Conservation (phyloP, 1,140 invertebrate species). For the Mactra quadrangularis region DNA sequence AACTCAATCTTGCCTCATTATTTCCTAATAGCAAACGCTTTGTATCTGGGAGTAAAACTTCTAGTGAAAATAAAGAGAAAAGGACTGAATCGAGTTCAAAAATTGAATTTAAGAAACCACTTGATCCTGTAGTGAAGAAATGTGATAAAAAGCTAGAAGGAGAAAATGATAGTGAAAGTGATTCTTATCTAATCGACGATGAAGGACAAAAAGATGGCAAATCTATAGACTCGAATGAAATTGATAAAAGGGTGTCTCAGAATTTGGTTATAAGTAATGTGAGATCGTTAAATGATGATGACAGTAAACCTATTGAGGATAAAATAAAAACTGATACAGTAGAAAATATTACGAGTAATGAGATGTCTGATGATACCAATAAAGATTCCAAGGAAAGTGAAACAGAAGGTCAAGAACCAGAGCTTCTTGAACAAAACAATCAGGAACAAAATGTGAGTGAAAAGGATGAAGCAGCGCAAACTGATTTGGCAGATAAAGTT, state of each 20-base stretch:
- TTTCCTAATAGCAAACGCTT: conserved; percentile 52
- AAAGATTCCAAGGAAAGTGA: background rate
- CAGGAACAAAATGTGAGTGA: no score
- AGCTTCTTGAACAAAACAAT: no score
- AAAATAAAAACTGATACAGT: background rate
- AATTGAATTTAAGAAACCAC: conserved; percentile 19
- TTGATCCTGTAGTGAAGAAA: conserved; percentile 11
- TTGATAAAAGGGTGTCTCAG: no score
- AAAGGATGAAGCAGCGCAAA: background rate
- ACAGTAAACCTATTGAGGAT: no score
- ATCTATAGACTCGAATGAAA: no score
- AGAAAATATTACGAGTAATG: background rate
- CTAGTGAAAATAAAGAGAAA: background rate
- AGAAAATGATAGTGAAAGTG: background rate
- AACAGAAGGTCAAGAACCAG: background rate
- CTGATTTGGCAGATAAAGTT: background rate
- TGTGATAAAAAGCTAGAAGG: background rate
- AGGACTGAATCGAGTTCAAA: background rate
- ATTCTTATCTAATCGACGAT: background rate
- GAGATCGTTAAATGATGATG: background rate
- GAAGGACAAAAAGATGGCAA: no score
- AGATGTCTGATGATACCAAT: background rate
- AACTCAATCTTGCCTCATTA: conserved; percentile 52
- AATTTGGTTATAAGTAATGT: conserved; percentile 15
- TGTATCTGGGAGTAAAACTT: background rate